Evolutionary conservation across 2,113 vertebrate species (phyloP).

Genomic region (Xenopus laevis): DNA sequence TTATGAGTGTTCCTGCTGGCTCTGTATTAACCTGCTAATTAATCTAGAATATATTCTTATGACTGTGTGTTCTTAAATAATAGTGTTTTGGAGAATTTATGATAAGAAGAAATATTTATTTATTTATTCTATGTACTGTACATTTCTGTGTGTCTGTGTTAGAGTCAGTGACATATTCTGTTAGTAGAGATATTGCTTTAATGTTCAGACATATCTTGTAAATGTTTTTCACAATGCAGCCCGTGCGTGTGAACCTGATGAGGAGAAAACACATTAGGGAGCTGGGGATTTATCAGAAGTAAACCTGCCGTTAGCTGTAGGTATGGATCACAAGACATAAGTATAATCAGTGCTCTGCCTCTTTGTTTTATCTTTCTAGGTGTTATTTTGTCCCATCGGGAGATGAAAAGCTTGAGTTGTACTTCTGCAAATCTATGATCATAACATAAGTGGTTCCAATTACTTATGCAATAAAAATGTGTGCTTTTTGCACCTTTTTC

Average conservation of each 20-base stretch:
- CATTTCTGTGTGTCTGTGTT: slow-evolving; percentile 50
- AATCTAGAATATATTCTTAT: slow-evolving; percentile 35
- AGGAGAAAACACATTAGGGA: slow-evolving; percentile 48
- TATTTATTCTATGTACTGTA: slow-evolving; percentile 55
- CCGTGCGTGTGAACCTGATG: slow-evolving; percentile 51
- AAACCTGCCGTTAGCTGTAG: no score
- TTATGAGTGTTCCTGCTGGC: slow-evolving; percentile 1
- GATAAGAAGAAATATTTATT: slow-evolving; percentile 23
- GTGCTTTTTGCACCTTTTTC: no score
- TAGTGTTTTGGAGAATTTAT: slow-evolving; percentile 49
- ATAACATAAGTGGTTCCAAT: not conserved
- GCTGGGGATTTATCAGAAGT: slow-evolving; percentile 44
- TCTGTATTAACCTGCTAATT: slow-evolving; percentile 29
- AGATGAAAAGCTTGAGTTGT: slow-evolving; percentile 24
- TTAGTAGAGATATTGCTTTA: slow-evolving; percentile 48
- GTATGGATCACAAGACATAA: slow-evolving; percentile 30
- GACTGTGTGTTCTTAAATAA: slow-evolving; percentile 50
- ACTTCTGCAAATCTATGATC: not conserved
- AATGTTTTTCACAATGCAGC: slow-evolving; percentile 60
- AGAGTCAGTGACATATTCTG: slow-evolving; percentile 41
- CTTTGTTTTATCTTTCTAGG: slow-evolving; percentile 29
- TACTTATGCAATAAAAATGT: not conserved
- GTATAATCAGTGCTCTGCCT: slow-evolving; percentile 22
- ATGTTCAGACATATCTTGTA: slow-evolving; percentile 57
- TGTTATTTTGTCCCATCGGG: slow-evolving; percentile 11